These are phyloP conservation scores for Hirtodrosophila alboralis DNA, from an alignment of 2,888 invertebrate species.

Conservation along the genomic window DNA sequence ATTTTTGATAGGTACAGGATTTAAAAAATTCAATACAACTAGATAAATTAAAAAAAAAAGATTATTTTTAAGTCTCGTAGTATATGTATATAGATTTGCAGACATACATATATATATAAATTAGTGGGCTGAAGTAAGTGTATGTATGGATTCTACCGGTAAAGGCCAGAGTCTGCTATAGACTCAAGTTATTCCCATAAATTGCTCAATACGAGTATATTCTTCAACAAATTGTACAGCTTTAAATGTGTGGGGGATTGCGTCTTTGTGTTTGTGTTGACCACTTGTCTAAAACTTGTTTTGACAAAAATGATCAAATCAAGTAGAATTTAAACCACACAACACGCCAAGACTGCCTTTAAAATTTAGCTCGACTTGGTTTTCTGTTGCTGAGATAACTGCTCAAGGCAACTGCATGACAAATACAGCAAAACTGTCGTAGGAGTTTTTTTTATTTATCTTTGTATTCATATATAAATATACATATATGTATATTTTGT, in stretches of 20 bases:
- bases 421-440: constrained; percentile 69
- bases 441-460: constrained; percentile 52
- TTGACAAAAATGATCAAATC: constrained; percentile 37
- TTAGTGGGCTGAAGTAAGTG: too few relatives aligned
- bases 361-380: constrained; percentile 30
- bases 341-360: constrained; percentile 22
- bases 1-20: too few relatives aligned
- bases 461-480: constrained; percentile 17
- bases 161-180: constrained; percentile 2
- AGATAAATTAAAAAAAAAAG: too few relatives aligned
- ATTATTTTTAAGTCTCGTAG: too few relatives aligned
- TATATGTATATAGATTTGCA: too few relatives aligned
- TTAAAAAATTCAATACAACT: too few relatives aligned
- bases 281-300: constrained; percentile 56
- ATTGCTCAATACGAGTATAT: constrained; percentile 1
- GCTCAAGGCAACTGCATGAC: constrained; percentile 62
- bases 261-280: constrained; percentile 6
- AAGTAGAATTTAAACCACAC: constrained; percentile 52
- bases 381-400: constrained; percentile 36
- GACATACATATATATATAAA: too few relatives aligned
- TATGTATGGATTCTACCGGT: too few relatives aligned
- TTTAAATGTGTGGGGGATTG: constrained; percentile 3
- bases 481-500: background rate
- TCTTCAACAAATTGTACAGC: background rate
- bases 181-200: constrained; percentile 2